Evolutionary conservation across 2,797 vertebrate genomes (phyloP).

Genomic region (Syngnathus acus): DNA sequence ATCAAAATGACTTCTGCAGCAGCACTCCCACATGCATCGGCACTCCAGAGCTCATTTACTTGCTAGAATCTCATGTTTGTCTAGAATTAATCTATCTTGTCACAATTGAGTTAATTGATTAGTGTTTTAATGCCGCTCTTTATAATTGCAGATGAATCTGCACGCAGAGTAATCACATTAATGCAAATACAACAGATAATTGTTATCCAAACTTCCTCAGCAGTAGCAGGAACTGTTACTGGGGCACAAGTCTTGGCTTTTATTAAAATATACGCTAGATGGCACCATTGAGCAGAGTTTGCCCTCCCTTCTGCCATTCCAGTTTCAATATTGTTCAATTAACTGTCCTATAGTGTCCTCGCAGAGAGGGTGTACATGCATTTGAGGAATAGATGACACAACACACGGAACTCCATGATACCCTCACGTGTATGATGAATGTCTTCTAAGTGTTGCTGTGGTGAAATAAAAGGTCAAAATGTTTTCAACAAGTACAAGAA

Average conservation of each 20-base stretch:
- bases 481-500: conserved; percentile 27
- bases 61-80: conserved; percentile 74
- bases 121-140: conserved; percentile 77
- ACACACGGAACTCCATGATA: conserved; percentile 41
- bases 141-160: conserved; percentile 75
- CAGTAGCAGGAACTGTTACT: conserved; percentile 34
- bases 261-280: conserved; percentile 59
- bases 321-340: conserved; percentile 58
- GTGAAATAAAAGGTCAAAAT: conserved; percentile 45
- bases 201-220: conserved; percentile 67
- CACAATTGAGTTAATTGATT: conserved; percentile 77
- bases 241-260: conserved; percentile 4
- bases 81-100: conserved; percentile 73
- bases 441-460: conserved; percentile 38
- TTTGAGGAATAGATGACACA: conserved; percentile 46
- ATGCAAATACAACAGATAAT: conserved; percentile 75
- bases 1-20: conserved; percentile 70
- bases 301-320: conserved; percentile 24
- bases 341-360: conserved; percentile 50
- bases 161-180: conserved; percentile 73
- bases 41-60: conserved; percentile 74
- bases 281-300: conserved; percentile 73
- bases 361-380: conserved; percentile 40
- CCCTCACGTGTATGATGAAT: conserved; percentile 38
- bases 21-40: conserved; percentile 70